Conservation (phyloP, 2,797 vertebrate species). For the Epinephelus coioides region DNA sequence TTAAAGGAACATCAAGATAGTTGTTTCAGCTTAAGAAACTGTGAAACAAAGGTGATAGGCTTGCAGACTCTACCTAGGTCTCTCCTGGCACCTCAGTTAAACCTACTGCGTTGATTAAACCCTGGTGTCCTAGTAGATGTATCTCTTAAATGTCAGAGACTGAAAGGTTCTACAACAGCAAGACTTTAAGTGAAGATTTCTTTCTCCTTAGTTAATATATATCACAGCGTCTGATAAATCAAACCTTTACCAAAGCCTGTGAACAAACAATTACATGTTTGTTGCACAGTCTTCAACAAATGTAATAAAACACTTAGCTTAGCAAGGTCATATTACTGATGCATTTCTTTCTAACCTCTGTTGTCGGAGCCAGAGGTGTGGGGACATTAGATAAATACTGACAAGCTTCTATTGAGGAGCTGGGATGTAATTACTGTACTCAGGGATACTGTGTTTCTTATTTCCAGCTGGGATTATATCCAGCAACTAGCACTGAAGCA, state of each 20-base stretch:
- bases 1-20: not conserved
- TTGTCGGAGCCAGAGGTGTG: conserved; percentile 13
- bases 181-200: conserved; percentile 1
- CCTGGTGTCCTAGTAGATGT: not conserved
- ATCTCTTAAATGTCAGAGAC: conserved; percentile 29
- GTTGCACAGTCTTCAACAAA: not conserved
- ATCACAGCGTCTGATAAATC: not conserved
- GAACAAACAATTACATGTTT: not conserved
- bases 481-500: not conserved
- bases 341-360: conserved; percentile 15
- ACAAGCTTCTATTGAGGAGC: conserved; percentile 5
- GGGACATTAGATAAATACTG: conserved; percentile 5
- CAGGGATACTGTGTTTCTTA: not conserved
- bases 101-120: conserved; percentile 46
- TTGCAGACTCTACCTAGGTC: not conserved
- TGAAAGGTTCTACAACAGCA: not conserved
- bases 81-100: conserved; percentile 15
- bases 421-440: not conserved
- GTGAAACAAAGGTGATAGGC: not conserved
- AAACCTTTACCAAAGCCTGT: not conserved
- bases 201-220: not conserved
- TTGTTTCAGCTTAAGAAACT: not conserved
- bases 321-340: conserved; percentile 24
- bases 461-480: conserved; percentile 3
- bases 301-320: not conserved